These are phyloP conservation scores for Drosophila rufa DNA, from an alignment of 1,140 invertebrate species.

Conservation along the genomic window DNA sequence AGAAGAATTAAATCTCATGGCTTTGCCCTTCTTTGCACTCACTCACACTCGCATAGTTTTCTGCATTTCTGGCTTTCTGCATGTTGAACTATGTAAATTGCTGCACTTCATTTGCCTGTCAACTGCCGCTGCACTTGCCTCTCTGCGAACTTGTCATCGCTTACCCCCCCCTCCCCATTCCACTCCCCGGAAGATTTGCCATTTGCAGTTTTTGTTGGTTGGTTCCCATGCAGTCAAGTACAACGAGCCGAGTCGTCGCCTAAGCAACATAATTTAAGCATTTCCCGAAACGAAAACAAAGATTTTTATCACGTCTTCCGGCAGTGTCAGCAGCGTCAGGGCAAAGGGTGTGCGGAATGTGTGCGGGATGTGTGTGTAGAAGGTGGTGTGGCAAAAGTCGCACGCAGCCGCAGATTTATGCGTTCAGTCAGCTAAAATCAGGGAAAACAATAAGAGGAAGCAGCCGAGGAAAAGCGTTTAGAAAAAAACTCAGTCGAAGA, in stretches of 20 bases:
- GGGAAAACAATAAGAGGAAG: constrained; percentile 30
- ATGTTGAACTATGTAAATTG: constrained; percentile 56
- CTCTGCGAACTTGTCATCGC: constrained; percentile 8
- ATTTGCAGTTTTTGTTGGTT: constrained; percentile 17
- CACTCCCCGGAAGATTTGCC: constrained; percentile 7
- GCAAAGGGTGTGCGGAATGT: neutral
- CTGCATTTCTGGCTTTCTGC: constrained; percentile 6
- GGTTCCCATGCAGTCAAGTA: constrained; percentile 33
- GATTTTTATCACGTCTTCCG: constrained; percentile 65
- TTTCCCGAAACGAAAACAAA: constrained; percentile 56
- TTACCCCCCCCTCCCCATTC: neutral
- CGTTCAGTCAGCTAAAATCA: constrained; percentile 37
- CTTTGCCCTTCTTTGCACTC: neutral
- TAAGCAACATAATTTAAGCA: constrained; percentile 59
- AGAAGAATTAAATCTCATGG: constrained; percentile 1
- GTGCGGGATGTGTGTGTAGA: neutral
- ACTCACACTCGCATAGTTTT: neutral
- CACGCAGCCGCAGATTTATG: constrained; percentile 64
- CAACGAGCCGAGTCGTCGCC: constrained; percentile 24
- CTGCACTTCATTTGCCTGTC: constrained; percentile 42
- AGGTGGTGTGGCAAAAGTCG: constrained; percentile 47
- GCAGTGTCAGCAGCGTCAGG: constrained; percentile 3
- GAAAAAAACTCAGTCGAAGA: constrained; percentile 4
- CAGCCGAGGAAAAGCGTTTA: neutral
- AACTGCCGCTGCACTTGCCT: constrained; percentile 26